Conservation (phyloP, 2,888 invertebrate genomes). For the Yponomeuta cagnagella region DNA sequence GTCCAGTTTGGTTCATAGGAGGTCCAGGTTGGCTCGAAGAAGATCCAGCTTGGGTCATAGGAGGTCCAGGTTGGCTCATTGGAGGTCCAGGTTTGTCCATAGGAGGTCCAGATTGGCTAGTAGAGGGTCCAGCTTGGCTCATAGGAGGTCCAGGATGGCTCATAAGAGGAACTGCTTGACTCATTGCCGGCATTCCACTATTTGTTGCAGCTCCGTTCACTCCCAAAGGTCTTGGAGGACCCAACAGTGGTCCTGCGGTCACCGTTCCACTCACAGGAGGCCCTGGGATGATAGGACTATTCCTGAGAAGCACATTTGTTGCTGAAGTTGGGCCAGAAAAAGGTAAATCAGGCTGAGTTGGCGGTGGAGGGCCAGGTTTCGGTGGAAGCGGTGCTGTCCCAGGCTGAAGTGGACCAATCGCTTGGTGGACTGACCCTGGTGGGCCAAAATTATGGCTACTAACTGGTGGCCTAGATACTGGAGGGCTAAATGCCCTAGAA, state of each 20-base stretch:
- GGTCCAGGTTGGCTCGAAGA: neutral
- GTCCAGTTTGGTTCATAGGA: no score
- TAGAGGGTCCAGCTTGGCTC: no score
- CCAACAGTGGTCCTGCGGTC: slow-evolving; percentile 20
- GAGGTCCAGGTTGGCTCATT: neutral
- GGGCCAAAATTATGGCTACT: slow-evolving; percentile 5
- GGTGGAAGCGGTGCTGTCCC: neutral
- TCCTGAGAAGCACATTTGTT: slow-evolving; percentile 36
- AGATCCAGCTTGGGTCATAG: neutral
- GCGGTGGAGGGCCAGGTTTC: slow-evolving; percentile 31
- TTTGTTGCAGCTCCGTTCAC: slow-evolving; percentile 36
- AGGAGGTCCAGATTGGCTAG: neutral
- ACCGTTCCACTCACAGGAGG: slow-evolving; percentile 32
- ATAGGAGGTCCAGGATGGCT: neutral
- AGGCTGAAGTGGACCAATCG: neutral
- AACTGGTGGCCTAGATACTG: neutral
- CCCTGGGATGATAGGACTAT: slow-evolving; percentile 45
- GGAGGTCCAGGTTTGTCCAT: neutral
- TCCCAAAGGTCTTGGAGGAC: slow-evolving; percentile 25
- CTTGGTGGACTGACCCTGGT: neutral
- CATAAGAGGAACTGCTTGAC: slow-evolving; percentile 8
- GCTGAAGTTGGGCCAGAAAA: slow-evolving; percentile 31
- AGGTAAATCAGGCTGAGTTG: slow-evolving; percentile 42
- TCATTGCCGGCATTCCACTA: slow-evolving; percentile 4
- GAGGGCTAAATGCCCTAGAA: slow-evolving; percentile 14